These are phyloP conservation scores for Dryococelus australis DNA, from an alignment of 2,888 invertebrate species.

Conservation along the genomic window DNA sequence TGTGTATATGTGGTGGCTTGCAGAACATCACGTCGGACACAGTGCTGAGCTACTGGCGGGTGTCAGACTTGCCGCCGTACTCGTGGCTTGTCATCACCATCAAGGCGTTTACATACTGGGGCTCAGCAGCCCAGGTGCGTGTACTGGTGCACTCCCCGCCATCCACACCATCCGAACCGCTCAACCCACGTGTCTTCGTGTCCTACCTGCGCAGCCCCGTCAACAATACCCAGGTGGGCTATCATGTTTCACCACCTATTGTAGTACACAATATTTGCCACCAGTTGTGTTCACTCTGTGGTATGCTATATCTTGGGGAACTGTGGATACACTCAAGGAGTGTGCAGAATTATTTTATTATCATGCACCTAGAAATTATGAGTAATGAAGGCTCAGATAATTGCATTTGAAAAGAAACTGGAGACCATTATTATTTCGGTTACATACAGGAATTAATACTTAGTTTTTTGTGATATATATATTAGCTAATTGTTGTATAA, in stretches of 20 bases:
- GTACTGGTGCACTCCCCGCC: constrained; percentile 77
- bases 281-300: too few relatives aligned
- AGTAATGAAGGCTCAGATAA: too few relatives aligned
- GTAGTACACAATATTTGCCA: not conserved
- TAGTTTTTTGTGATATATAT: too few relatives aligned
- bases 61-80: constrained; percentile 65
- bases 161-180: constrained; percentile 79
- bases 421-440: too few relatives aligned
- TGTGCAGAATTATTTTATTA: too few relatives aligned
- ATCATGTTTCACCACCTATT: not conserved
- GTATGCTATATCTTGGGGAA: too few relatives aligned
- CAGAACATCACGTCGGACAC: constrained; percentile 34
- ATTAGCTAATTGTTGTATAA: too few relatives aligned
- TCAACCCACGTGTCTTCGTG: constrained; percentile 76
- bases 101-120: constrained; percentile 86
- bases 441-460: too few relatives aligned
- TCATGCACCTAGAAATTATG: too few relatives aligned
- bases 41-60: constrained; percentile 37
- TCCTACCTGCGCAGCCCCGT: constrained; percentile 60
- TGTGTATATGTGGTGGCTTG: not conserved
- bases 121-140: constrained; percentile 70
- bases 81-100: constrained; percentile 75
- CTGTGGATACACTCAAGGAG: too few relatives aligned
- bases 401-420: too few relatives aligned
- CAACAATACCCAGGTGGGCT: constrained; percentile 50